Percentiles rank a stretch among this genome's conserved stretches.
phyloP scores from a whole-genome alignment of 2,888 invertebrate species.

The Cynaeus angustus region DNA sequence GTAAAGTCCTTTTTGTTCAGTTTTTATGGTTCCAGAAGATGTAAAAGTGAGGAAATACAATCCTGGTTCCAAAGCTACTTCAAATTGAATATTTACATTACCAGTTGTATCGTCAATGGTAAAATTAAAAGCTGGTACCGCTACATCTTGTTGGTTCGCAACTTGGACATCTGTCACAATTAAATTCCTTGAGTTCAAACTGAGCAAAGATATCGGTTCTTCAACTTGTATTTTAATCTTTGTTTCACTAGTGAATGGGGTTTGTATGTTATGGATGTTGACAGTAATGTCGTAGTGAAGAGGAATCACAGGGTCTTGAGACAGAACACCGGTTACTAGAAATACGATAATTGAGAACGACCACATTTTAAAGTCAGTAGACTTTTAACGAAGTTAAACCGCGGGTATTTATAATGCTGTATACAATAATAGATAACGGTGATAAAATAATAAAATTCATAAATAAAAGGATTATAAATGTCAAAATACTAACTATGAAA shows the following conservation, averaged over 20 bases:
- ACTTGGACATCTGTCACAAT: slow-evolving; percentile 1
- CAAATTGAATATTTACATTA: not conserved
- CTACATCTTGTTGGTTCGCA: not conserved
- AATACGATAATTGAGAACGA: not conserved
- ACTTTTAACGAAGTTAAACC: too few relatives aligned
- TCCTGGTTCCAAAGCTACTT: not conserved
- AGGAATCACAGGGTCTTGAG: slow-evolving; percentile 10
- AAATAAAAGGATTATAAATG: too few relatives aligned
- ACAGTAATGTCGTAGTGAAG: slow-evolving; percentile 33
- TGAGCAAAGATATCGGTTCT: not conserved
- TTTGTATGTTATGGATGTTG: not conserved
- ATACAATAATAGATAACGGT: too few relatives aligned
- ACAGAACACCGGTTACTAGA: slow-evolving; percentile 1
- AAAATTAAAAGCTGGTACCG: not conserved
- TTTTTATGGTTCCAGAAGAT: slow-evolving; percentile 5
- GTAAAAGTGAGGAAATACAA: slow-evolving; percentile 1
- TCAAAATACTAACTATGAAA: too few relatives aligned
- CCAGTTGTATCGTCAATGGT: slow-evolving; percentile 1
- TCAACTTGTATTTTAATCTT: slow-evolving; percentile 13
- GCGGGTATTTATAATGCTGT: too few relatives aligned
- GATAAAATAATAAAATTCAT: too few relatives aligned
- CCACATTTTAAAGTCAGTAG: not conserved
- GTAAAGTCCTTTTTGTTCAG: slow-evolving; percentile 3
- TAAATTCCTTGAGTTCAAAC: slow-evolving; percentile 26
- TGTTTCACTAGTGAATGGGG: slow-evolving; percentile 25